Conservation (phyloP, 2,113 vertebrate species). For the Ceuthmochares aereus region DNA sequence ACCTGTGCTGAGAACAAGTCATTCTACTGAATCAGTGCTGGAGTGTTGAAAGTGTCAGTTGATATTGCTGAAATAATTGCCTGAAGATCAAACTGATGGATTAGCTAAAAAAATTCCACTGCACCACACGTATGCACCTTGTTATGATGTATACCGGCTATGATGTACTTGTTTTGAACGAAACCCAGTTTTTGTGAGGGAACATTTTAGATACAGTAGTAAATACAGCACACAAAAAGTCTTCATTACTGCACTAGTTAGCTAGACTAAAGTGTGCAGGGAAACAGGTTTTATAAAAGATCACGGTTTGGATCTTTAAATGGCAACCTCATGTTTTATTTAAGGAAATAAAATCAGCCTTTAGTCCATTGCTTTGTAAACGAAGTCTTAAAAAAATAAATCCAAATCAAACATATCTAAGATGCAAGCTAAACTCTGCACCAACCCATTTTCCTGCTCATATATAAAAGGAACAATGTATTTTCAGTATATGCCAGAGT, state of each 20-base stretch:
- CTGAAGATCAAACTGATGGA: slow-evolving; percentile 17
- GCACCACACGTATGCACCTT: not conserved
- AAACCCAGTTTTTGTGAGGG: not conserved
- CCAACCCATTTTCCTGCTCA: not conserved
- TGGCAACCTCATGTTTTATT: not conserved
- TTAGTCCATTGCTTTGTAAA: not conserved
- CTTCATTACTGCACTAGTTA: not conserved
- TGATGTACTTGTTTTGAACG: not conserved
- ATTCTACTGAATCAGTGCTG: not conserved
- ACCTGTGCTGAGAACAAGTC: not conserved
- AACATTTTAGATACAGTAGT: not conserved
- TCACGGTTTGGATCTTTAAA: not conserved
- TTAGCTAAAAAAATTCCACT: not conserved
- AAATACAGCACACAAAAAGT: not conserved
- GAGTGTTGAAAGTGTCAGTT: not conserved
- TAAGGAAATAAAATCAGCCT: not conserved
- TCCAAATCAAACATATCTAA: not conserved
- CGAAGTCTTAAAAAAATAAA: not conserved
- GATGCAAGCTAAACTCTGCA: not conserved
- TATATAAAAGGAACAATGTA: not conserved
- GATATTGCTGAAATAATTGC: not conserved
- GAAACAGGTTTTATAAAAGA: not conserved
- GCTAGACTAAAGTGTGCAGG: not conserved
- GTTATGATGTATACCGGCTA: not conserved
- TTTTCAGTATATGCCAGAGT: not conserved